Base-by-base conservation (phyloP, 1,140 invertebrate species). In the Drosophila carrolli region DNA sequence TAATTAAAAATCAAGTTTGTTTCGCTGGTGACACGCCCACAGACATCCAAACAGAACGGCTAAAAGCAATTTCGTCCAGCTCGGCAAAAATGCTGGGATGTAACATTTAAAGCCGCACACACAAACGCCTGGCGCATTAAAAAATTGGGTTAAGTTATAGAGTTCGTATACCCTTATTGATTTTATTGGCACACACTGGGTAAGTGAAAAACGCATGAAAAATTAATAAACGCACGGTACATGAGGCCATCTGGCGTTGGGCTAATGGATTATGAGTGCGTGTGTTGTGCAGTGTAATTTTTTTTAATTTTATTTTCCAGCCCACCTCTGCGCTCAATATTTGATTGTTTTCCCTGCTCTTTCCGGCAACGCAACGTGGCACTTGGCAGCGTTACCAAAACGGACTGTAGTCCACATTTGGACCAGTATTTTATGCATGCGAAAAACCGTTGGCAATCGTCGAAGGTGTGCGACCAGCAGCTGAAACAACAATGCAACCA, bases 1-100 rank as follows among this genome's bases (percentile, higher is more conserved):
- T 88, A 88, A 88, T 88, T 88, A 83, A 89, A 83, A 83, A 80
- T 86, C 58, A 81, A 81, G 74, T 78, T 85, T 81, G 55, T 54
- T 58, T 63, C 66, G 44, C 9, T 51, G 56, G 76, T 75, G 44
- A 71, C 66, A 65, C 66, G 50, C 66, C 48, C 62, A 44, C 66
- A 58, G 23, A 50, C 65, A 47, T 19, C 51, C 63, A 16, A 57
- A 58, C 67, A 44, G 67, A 41, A 50, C 13, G 67, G 43, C 66
- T 57, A 41, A 71, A 71, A 71, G 67, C 67, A 71, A 71, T 66
- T 79, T 71, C 40, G 27, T 51, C 4, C 10, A 23, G 65, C 44
- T 40, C 51, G 16, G 35, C 16, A 56, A 68, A 68, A 48, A 55
- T 47, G 67, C 51, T 57, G 48, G 48, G 65, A 48, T 59, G 65